Evolutionary conservation across 2,113 vertebrate species (phyloP).

Genomic region (Tautogolabrus adspersus): DNA sequence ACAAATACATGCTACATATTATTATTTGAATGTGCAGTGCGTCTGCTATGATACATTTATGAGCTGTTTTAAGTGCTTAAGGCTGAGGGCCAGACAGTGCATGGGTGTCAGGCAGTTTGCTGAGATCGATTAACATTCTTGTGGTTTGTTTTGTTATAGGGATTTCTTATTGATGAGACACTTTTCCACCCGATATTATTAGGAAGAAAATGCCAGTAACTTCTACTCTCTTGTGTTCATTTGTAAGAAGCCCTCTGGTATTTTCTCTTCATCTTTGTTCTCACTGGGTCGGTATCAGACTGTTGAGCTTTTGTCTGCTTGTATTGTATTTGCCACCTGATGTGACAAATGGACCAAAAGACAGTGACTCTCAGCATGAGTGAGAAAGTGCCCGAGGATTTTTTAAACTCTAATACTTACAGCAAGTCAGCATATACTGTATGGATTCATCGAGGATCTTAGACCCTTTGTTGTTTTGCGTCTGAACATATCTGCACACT

Average conservation of each 20-base stretch:
- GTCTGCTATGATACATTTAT: too few relatives aligned
- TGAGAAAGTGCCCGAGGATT: not conserved
- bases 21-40: too few relatives aligned
- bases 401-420: not conserved
- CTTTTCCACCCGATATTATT: not conserved
- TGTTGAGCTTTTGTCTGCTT: conserved; percentile 23
- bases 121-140: not conserved
- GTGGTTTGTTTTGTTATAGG: not conserved
- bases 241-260: not conserved
- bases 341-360: conserved; percentile 33
- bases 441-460: not conserved
- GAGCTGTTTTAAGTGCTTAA: too few relatives aligned
- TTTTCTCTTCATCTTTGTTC: conserved; percentile 14
- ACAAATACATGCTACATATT: not conserved
- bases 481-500: conserved; percentile 18
- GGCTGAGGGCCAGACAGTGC: not conserved
- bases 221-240: conserved; percentile 11
- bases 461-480: not conserved
- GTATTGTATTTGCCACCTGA: conserved; percentile 38
- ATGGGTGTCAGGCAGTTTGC: not conserved
- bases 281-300: conserved; percentile 9
- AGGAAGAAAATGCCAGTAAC: not conserved
- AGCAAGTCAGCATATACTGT: not conserved
- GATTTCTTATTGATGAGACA: not conserved
- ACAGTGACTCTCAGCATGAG: conserved; percentile 9